Base-by-base conservation (phyloP, 2,888 invertebrate species). In the Drosophila fulvimacula region DNA sequence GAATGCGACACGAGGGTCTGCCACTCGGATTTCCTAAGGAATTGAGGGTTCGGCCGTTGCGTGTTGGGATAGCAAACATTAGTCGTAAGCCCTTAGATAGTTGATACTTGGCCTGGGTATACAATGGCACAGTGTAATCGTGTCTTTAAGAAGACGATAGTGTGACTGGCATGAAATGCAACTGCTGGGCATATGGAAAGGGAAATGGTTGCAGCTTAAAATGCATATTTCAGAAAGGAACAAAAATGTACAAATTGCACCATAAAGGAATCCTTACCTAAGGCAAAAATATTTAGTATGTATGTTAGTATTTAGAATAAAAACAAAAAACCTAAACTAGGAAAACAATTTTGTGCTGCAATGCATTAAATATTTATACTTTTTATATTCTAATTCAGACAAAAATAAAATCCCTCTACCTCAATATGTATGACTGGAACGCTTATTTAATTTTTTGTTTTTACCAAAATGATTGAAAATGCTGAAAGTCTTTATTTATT, bases 21-120 rank as follows among this genome's bases (percentile, higher is more conserved):
- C 66, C 60, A 73, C 67, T 83, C 73, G 63, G 42, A 69, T 83
- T 82, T 79, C 82, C 51, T 24, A 24, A 41, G 44, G 17, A 49
- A 59, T 56, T 46, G 38, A 56, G 52, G 38, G 63, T 52, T 51
- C 41, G 44, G 39, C 38, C 53, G 34, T 48, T 38, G 53, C 39
- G 48, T 13, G 44, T 34, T 65, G 30, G 38, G 13, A 42, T 61
- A 44, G 48, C 27, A 30, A 30, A 80, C 49, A 46, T 52, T 52
- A 27, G 36, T 60, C 48, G 27, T 75, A 62, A 63, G 72, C 67
- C 72, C 41, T 51, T 34, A 52, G 79, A 76, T 67, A 76, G 63
- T 55, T 76, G 87, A 86, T 81, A 71, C 52, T 68, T 36, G 56
- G 39, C 48, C 39, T 19, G 55, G 76, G 73, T 78, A 58, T 83